A percentile compares a stretch with the other conserved stretches of the same genome.
Conservation (phyloP, 2,888 invertebrate species). For the Brachyptera risi region DNA sequence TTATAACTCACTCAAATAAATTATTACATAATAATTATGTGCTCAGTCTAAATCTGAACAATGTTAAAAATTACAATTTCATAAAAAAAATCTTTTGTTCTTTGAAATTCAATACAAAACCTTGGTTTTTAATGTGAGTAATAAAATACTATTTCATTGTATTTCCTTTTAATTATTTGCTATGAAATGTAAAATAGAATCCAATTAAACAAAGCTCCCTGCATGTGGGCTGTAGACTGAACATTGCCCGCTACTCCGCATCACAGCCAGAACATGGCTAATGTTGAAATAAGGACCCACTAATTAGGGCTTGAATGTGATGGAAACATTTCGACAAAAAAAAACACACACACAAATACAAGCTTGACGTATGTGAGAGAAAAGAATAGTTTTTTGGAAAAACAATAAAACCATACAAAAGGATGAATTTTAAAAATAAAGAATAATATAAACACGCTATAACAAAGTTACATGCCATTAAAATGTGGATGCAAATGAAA, state of each 20-base stretch:
- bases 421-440: too few relatives aligned
- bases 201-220: neutral
- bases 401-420: too few relatives aligned
- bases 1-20: neutral
- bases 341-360: too few relatives aligned
- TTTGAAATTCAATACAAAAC: neutral
- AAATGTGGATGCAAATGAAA: too few relatives aligned
- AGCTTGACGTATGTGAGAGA: neutral
- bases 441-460: too few relatives aligned
- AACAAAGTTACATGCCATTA: too few relatives aligned
- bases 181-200: neutral
- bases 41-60: neutral
- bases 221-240: neutral
- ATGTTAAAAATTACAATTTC: neutral
- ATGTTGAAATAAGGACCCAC: neutral
- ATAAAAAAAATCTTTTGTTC: neutral
- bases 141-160: neutral
- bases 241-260: too few relatives aligned
- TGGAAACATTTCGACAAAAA: neutral
- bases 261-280: neutral
- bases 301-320: neutral
- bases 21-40: neutral
- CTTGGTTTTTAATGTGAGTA: slow-evolving; percentile 6
- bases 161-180: slow-evolving; percentile 1
- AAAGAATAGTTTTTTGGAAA: too few relatives aligned